Base-by-base conservation (phyloP, 2,797 vertebrate genomes). In the Sebastes aleutianus region DNA sequence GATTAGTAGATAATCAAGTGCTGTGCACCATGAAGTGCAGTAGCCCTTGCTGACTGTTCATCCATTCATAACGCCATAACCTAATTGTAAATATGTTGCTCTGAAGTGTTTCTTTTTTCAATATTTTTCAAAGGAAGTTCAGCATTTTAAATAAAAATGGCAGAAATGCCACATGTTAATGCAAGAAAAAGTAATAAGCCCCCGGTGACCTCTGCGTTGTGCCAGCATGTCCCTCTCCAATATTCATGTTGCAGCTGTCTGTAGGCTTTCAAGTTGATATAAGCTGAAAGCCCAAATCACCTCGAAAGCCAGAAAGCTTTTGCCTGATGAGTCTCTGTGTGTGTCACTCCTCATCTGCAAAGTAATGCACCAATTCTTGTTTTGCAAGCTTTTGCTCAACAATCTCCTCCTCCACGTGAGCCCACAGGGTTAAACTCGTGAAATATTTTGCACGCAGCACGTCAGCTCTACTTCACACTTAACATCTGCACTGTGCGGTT, bases 401-500 rank as follows among this genome's bases (percentile, higher is more conserved):
- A 72, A 43, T 78, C 63, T 76, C 75, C 61, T 78, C 75, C 61
- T 82, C 61, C 68, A 24, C 26, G 34, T 29, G 24, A 65, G 65
- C 80, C 78, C 68, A 79, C 73, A 32, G 54, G 75, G 62, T 89
- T 84, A 50, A 86, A 87, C 61, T 53, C 74, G 72, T 31, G 77
- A 77, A 80, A 85, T 79, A 73, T 87, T 88, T 87, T 81, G 67
- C 79, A 74, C 72, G 77, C 80, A 78, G 82, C 70, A 67, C 64
- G 83, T 87, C 88, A 78, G 50, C 85, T 84, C 67, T 66, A 76
- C 89, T 82, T 85, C 74, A 82, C 82, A 85, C 83, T 82, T 88
- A 86, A 88, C 90, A 93, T 93, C 91, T 93, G 91, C 90, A 88
- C 84, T n/a, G 62, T 59, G 70, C 27, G 16, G 58, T 3, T 31